Base-by-base conservation (phyloP, 2,888 invertebrate genomes). In the Campoletis raptor region DNA sequence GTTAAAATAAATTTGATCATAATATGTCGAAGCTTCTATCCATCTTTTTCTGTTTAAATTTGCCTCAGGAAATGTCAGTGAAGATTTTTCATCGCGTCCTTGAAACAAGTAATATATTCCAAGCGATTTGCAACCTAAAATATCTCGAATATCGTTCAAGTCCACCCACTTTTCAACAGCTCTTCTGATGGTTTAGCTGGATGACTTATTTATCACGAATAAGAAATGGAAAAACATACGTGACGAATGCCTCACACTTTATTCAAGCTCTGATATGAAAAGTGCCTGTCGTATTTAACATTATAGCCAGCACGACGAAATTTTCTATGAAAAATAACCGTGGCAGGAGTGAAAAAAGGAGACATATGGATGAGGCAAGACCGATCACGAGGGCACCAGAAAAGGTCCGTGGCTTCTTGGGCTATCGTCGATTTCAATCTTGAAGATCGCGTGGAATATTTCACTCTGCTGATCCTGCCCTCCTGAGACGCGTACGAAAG, bases 401-500 rank as follows among this genome's bases (percentile, higher is more conserved):
- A 79, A 76, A 74, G 70, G 30, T 81, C 48, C 24, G 7, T 37
- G 21, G 66, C 61, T 61, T 78, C 67, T 61, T 69, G 74, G 74
- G 52, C 83, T 80, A 85, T 83, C 83, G 82, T 79, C 83, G 83
- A 83, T 85, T 83, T 85, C 85, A 85, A 85, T 85, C 85, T 83
- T 79, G 21, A 54, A 79, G 79, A 85, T 85, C 83, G 77, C 70
- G 37, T 21, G 54, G 70, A 70, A 85, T 85, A 85, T 85, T 85
- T 85, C 85, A 79, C 85, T 79, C 52, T 66, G 70, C 69, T 83
- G 79, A 85, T 79, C 85, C 76, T 76, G 40, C 79, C 83, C 70
- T 76, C 64, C 74, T 64, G 52, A n/a, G 21, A 74, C 78, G 57
- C 78, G 57, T 73, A 54, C 81, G 83, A 70, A 83, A 80, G 76